phyloP scores from a whole-genome alignment of 1,140 invertebrate species.

The Brachionus asplanchnoidis region DNA sequence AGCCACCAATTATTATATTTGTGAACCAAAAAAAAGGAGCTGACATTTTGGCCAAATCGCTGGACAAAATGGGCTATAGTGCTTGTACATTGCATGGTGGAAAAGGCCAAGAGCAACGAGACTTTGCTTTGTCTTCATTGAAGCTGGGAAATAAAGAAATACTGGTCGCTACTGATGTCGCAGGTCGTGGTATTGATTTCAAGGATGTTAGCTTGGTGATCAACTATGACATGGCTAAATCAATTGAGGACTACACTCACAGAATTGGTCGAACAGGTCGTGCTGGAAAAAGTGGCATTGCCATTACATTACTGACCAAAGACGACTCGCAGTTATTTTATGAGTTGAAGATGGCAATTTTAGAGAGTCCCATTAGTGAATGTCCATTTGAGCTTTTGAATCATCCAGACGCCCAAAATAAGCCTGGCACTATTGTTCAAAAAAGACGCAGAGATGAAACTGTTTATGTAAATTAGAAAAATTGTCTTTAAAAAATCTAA shows the following conservation, averaged over 20 bases:
- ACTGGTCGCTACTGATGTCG: constrained; percentile 98
- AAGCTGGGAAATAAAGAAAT: constrained; percentile 92
- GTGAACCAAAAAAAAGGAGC: constrained; percentile 99
- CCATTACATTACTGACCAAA: constrained; percentile 91
- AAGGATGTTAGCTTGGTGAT: constrained; percentile 97
- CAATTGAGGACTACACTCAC: constrained; percentile 98
- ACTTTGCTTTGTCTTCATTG: constrained; percentile 89
- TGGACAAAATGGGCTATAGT: constrained; percentile 86
- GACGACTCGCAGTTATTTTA: constrained; percentile 93
- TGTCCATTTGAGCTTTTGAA: constrained; percentile 95
- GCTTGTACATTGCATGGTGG: constrained; percentile 63
- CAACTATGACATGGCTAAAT: constrained; percentile 99
- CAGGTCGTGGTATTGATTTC: constrained; percentile 99
- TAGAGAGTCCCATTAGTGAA: constrained; percentile 81
- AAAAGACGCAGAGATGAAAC: constrained; percentile 85
- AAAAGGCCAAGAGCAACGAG: constrained; percentile 98
- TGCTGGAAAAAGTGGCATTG: constrained; percentile 91
- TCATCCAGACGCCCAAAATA: constrained; percentile 96
- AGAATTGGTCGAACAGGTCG: constrained; percentile 97
- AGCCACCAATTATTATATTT: constrained; percentile 95
- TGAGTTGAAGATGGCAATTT: constrained; percentile 86
- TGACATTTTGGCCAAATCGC: constrained; percentile 88
- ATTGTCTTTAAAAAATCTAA: neutral
- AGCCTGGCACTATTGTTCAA: constrained; percentile 84
- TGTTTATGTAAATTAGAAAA: constrained; percentile 50